Base-by-base conservation (phyloP, 1,140 invertebrate genomes). In the Theocolax elegans region DNA sequence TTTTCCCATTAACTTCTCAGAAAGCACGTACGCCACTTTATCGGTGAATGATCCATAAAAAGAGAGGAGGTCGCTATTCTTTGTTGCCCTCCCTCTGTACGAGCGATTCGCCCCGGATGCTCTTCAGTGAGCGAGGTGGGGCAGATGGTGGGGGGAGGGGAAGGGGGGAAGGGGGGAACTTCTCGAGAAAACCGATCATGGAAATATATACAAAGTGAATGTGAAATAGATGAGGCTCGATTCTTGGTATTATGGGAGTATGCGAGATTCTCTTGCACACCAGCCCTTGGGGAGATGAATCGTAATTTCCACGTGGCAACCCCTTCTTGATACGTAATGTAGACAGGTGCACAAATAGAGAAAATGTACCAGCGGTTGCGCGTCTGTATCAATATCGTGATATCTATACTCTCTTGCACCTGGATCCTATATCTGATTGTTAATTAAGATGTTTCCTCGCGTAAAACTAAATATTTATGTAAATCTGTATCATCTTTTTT, bases 31-130 rank as follows among this genome's bases (percentile, higher is more conserved):
- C 10, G 21, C 44, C 23, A 25, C 54, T 48, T 59, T 67, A 67
- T 67, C 65, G 54, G 21, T 42, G 23, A 58, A 38, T 38, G 65
- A 67, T 67, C 65, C 65, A 49, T 58, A 67, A 67, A 67, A 67
- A 67, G 48, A n/a, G n/a, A 27, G 25, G 40, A 46, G n/a, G 6
- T 48, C 38, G 46, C 51, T 46, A 21, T 27, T 44, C 58, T 49
- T 63, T 63, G 42, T 48, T 31, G 49, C 42, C n/a, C n/a, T n/a
- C n/a, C n/a, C n/a, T n/a, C 25, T 23, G n/a, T 1, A 19, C 9
- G 59, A 46, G 58, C n/a, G 29, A 63, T 49, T 35, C 59, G 17
- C 23, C 42, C 46, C 40, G 25, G 23, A 6, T 35, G 31, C 31
- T 35, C 31, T 35, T 10, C n/a, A n/a, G 31, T 10, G 10, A 35